These are phyloP conservation scores for Gambusia holbrooki DNA, from an alignment of 2,113 vertebrate species.

Conservation along the genomic window DNA sequence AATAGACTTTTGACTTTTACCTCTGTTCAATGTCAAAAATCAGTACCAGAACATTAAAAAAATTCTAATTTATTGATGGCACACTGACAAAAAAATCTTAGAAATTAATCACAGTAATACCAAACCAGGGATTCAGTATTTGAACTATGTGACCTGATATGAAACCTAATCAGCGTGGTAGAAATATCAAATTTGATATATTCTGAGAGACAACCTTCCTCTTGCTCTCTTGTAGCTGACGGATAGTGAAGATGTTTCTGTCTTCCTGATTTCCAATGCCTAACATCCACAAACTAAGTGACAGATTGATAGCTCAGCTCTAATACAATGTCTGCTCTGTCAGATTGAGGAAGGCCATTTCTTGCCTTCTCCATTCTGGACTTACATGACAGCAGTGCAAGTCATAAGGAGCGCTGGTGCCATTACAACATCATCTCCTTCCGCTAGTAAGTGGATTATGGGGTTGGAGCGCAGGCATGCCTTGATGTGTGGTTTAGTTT, in stretches of 20 bases:
- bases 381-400: slow-evolving; percentile 65
- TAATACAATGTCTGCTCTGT: slow-evolving; percentile 58
- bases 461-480: slow-evolving; percentile 62
- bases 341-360: slow-evolving; percentile 61
- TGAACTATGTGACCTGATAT: slow-evolving; percentile 16
- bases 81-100: not conserved
- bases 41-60: slow-evolving; percentile 24
- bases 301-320: slow-evolving; percentile 69
- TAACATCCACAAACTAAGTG: slow-evolving; percentile 62
- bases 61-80: not conserved
- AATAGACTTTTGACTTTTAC: slow-evolving; percentile 60
- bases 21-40: slow-evolving; percentile 61
- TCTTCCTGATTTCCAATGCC: slow-evolving; percentile 43
- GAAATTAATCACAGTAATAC: not conserved
- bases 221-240: slow-evolving; percentile 48
- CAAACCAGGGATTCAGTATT: slow-evolving; percentile 2
- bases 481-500: slow-evolving; percentile 75
- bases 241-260: slow-evolving; percentile 44
- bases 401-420: slow-evolving; percentile 63
- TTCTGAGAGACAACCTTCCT: slow-evolving; percentile 46
- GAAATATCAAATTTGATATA: slow-evolving; percentile 38
- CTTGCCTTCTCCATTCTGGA: slow-evolving; percentile 58
- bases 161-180: slow-evolving; percentile 34
- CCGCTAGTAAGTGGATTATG: slow-evolving; percentile 78
- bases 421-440: slow-evolving; percentile 73